Evolutionary conservation across 2,888 invertebrate species (phyloP).

Genomic region (Drosophila maculinotata): DNA sequence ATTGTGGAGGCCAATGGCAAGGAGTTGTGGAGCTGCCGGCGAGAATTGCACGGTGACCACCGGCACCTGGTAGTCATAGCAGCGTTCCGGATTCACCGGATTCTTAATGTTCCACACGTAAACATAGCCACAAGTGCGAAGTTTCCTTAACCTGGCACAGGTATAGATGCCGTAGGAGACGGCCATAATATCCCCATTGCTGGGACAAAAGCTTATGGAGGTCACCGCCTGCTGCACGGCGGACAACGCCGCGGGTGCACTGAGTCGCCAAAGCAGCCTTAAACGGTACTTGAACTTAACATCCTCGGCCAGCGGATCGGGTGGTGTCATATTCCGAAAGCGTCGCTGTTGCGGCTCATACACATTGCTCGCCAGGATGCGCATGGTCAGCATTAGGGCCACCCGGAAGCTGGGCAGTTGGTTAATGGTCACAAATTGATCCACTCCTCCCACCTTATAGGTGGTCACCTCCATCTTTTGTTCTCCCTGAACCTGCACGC

Average conservation of each 20-base stretch:
- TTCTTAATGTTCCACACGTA: constrained; percentile 93
- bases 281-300: constrained; percentile 89
- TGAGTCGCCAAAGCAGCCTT: constrained; percentile 88
- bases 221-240: constrained; percentile 87
- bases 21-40: constrained; percentile 88
- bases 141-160: constrained; percentile 83
- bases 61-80: constrained; percentile 88
- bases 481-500: constrained; percentile 84
- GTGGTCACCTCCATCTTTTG: constrained; percentile 85
- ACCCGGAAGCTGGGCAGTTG: constrained; percentile 86
- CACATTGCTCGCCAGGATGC: constrained; percentile 90
- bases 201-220: constrained; percentile 88
- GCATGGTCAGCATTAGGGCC: constrained; percentile 88
- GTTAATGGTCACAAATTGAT: constrained; percentile 75
- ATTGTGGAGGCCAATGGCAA: constrained; percentile 91
- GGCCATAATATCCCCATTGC: constrained; percentile 90
- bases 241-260: constrained; percentile 82
- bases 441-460: constrained; percentile 77
- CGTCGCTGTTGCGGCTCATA: constrained; percentile 89
- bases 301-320: constrained; percentile 88
- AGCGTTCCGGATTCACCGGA: constrained; percentile 90
- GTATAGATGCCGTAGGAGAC: constrained; percentile 90
- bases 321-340: constrained; percentile 88
- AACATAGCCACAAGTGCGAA: constrained; percentile 88
- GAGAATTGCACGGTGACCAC: constrained; percentile 91